These are phyloP conservation scores for Acleris holmiana DNA, from an alignment of 2,888 invertebrate genomes.

Conservation along the genomic window DNA sequence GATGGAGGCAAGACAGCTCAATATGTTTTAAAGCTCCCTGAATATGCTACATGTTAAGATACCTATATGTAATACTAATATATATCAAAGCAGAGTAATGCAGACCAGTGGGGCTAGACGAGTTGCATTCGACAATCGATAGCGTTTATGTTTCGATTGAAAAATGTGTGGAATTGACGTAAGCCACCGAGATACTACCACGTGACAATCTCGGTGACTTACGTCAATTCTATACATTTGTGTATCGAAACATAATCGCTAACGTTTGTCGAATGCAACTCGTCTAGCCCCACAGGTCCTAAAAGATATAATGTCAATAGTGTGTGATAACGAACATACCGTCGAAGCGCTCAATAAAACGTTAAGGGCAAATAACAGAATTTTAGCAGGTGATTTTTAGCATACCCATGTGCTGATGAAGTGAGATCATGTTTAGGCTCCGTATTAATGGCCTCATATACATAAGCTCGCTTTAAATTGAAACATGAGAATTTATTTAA, in stretches of 20 bases:
- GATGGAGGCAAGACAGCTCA: conserved; percentile 38
- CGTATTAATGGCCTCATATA: not conserved
- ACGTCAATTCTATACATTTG: too few relatives aligned
- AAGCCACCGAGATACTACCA: too few relatives aligned
- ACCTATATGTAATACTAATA: conserved; percentile 18
- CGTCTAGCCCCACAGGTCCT: conserved; percentile 15
- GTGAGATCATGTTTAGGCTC: not conserved
- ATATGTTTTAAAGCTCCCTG: conserved; percentile 36
- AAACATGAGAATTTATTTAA: not conserved
- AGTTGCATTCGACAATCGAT: too few relatives aligned
- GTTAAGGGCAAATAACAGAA: not conserved
- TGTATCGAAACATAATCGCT: too few relatives aligned
- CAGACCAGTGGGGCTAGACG: too few relatives aligned
- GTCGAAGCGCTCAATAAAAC: conserved; percentile 33
- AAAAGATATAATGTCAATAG: conserved; percentile 41
- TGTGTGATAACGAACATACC: conserved; percentile 43
- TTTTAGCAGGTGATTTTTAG: conserved; percentile 5
- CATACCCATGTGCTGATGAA: conserved; percentile 2
- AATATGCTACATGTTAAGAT: conserved; percentile 18
- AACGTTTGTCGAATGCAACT: too few relatives aligned
- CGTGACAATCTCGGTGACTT: too few relatives aligned
- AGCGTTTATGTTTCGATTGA: too few relatives aligned
- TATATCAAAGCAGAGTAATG: conserved; percentile 11
- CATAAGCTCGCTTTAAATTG: not conserved
- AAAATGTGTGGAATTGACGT: too few relatives aligned